Evolutionary conservation across 2,113 vertebrate genomes (phyloP), one percentile per base, ranked within the genome.

Genomic region (Gila orcuttii): DNA sequence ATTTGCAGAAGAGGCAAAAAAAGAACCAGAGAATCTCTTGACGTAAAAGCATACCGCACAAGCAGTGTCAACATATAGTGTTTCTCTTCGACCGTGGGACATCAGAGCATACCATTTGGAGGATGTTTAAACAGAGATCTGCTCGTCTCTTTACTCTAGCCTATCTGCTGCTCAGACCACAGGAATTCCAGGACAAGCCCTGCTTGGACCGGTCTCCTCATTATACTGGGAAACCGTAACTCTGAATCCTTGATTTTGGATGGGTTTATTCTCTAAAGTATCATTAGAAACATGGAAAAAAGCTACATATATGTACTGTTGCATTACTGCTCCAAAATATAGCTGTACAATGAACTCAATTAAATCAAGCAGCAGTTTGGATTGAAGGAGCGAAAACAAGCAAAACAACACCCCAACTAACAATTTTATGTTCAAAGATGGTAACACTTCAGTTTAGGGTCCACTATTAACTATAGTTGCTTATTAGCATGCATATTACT

Each of bases 41-140:
- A 91, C 89, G 88, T 91, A 90, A 81, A 90, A 80, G 57, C 71
- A 82, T 79, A 42, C 82, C 87, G 83, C 88, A 91, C 89, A 90
- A 81, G 5, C 88, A 90, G 80, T 90, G 89, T 91, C 91, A 91
- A 91, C 87, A 91, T 66, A 42, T 69, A 73, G 77, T 87, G 88
- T 91, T 90, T 89, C 88, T 90, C 76, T 87, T 79, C 76, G 71
- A 80, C 76, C 31, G 21, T 84, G 69, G 76, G 60, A 84, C 86
- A 73, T 80, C 85, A 84, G 55, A 82, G 80, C 50, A 45, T 59
- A 62, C 57, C 62, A 60, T 84, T 77, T 73, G 82, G 59, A 81
- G 86, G 85, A 83, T 89, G 84, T 91, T 87, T 90, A 85, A 90
- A 88, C 78, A 89, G 87, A 75, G 84, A 86, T 82, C 85, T 85